Conservation (phyloP, 1,140 invertebrate species). For the Plutomurus gul region DNA sequence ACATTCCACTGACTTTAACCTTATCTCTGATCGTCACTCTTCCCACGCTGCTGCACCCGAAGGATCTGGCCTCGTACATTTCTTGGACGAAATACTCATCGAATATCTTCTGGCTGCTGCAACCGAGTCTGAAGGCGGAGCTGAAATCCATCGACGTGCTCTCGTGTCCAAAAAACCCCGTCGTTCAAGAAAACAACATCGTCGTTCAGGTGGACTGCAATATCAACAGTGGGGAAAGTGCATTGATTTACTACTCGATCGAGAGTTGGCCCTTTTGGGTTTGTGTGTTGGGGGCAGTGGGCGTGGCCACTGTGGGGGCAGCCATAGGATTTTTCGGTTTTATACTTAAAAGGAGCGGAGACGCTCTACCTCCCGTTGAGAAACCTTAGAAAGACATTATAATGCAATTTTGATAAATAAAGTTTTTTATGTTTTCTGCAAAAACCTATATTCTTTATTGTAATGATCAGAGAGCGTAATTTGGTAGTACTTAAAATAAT, state of each 20-base stretch:
- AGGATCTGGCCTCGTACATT: slow-evolving; percentile 70
- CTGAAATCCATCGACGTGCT: slow-evolving; percentile 56
- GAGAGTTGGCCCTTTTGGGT: slow-evolving; percentile 23
- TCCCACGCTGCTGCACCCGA: slow-evolving; percentile 71
- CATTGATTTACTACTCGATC: not conserved
- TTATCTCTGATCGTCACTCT: slow-evolving; percentile 55
- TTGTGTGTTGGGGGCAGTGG: not conserved
- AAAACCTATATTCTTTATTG: too few species aligned
- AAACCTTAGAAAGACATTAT: slow-evolving; percentile 40
- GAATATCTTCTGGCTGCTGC: slow-evolving; percentile 74
- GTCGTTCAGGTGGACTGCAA: slow-evolving; percentile 43
- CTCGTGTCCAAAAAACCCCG: slow-evolving; percentile 52
- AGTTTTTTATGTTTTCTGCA: too few species aligned
- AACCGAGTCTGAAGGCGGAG: slow-evolving; percentile 69
- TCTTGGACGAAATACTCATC: slow-evolving; percentile 71
- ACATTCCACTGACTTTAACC: slow-evolving; percentile 77
- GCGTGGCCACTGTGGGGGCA: slow-evolving; percentile 12
- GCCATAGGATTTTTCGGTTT: slow-evolving; percentile 35
- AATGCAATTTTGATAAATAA: not conserved
- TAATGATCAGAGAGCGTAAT: too few species aligned
- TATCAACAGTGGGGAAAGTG: slow-evolving; percentile 17
- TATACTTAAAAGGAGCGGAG: slow-evolving; percentile 32
- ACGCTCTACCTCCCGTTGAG: slow-evolving; percentile 36
- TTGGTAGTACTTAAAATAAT: too few species aligned
- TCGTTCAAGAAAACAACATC: slow-evolving; percentile 48